These are phyloP conservation scores for Hipparchia sbordonii DNA, from an alignment of 2,888 invertebrate genomes.

Conservation along the genomic window DNA sequence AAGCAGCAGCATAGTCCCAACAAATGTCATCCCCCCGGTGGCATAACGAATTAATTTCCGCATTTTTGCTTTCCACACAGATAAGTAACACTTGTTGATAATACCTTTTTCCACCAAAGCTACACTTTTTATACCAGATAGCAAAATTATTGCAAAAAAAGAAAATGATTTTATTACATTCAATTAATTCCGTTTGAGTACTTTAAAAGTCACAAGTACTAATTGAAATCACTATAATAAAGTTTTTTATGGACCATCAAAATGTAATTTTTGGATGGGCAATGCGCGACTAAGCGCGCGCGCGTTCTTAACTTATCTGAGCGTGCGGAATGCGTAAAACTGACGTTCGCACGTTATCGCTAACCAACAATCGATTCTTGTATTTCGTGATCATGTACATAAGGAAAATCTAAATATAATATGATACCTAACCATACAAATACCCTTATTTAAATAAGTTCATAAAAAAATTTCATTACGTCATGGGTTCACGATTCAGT, in stretches of 20 bases:
- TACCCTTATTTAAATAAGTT: no score
- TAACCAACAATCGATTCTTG: constrained; percentile 35
- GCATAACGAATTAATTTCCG: constrained; percentile 53
- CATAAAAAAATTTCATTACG: no score
- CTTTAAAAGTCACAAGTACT: neutral
- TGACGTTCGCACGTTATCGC: constrained; percentile 33
- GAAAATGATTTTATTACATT: neutral
- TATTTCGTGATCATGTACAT: constrained; percentile 5
- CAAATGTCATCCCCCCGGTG: constrained; percentile 47
- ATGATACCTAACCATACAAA: no score
- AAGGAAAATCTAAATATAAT: no score
- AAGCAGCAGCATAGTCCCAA: constrained; percentile 50
- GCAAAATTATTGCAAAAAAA: neutral
- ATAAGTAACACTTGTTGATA: neutral
- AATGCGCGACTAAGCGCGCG: constrained; percentile 29
- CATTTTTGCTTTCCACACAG: constrained; percentile 45
- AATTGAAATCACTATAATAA: neutral
- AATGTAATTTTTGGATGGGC: constrained; percentile 1
- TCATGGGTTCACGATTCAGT: no score
- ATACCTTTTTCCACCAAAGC: constrained; percentile 3
- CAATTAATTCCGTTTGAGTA: neutral
- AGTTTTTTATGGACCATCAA: neutral
- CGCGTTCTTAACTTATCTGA: constrained; percentile 33
- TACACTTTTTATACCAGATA: neutral
- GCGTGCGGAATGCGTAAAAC: constrained; percentile 19